phyloP scores from a whole-genome alignment of 1,140 invertebrate genomes.

The Dreissena rostriformis region DNA sequence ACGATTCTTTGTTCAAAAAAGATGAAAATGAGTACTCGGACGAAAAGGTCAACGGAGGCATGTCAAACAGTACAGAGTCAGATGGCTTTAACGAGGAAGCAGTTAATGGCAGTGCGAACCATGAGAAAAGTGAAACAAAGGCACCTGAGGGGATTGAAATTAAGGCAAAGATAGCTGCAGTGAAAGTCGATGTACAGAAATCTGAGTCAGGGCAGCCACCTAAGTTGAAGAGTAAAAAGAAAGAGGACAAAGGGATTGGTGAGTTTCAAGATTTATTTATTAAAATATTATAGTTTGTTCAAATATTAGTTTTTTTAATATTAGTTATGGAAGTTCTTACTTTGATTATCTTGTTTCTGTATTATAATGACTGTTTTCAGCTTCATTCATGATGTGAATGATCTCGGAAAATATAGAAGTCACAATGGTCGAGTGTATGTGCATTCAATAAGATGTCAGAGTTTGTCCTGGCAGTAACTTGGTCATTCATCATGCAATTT shows the following conservation, averaged over 20 bases:
- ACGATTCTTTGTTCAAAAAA: slow-evolving; percentile 13
- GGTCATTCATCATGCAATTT: too few relatives aligned
- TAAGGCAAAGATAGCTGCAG: slow-evolving; percentile 49
- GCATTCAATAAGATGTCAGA: too few relatives aligned
- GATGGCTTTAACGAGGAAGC: slow-evolving; percentile 60
- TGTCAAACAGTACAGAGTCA: slow-evolving; percentile 63
- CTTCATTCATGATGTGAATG: background rate
- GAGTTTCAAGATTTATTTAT: slow-evolving; percentile 36
- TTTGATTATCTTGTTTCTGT: background rate
- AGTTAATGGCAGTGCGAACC: background rate
- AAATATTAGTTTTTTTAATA: background rate
- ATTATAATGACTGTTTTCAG: background rate
- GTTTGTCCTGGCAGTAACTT: too few relatives aligned
- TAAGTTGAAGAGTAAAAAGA: slow-evolving; percentile 72
- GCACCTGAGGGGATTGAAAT: slow-evolving; percentile 10
- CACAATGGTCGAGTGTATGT: too few relatives aligned
- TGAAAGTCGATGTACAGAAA: slow-evolving; percentile 36
- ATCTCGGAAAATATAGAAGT: too few relatives aligned
- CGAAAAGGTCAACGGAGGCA: slow-evolving; percentile 52
- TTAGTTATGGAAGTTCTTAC: slow-evolving; percentile 3
- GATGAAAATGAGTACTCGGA: slow-evolving; percentile 20
- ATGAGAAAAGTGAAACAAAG: slow-evolving; percentile 27
- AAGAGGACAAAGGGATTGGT: slow-evolving; percentile 77
- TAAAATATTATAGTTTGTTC: slow-evolving; percentile 20
- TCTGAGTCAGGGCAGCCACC: slow-evolving; percentile 20